Evolutionary conservation across 2,113 vertebrate species (phyloP).

Genomic region (Pollimyrus isidori): DNA sequence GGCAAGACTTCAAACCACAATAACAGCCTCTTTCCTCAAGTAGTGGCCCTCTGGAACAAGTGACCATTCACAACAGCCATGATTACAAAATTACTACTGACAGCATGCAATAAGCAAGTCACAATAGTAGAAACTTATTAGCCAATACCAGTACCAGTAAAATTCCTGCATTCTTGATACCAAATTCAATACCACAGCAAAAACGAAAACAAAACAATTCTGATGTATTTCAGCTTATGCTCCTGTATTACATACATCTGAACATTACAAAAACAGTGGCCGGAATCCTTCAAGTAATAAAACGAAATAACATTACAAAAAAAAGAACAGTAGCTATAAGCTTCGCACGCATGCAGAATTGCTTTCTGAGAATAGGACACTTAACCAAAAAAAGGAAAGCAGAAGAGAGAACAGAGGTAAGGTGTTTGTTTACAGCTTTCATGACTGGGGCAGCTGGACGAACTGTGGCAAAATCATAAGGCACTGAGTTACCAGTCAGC

Average conservation of each 20-base stretch:
- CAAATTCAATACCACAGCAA: too few relatives aligned
- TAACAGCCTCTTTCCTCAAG: neutral
- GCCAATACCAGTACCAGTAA: too few relatives aligned
- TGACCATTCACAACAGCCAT: neutral
- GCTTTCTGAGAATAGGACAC: neutral
- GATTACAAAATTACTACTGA: neutral
- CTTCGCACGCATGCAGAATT: neutral
- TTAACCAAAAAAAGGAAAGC: neutral
- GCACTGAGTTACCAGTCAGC: neutral
- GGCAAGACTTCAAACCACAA: neutral
- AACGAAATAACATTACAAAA: neutral
- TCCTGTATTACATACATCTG: neutral
- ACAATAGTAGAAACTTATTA: too few relatives aligned
- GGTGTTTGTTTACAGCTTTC: neutral
- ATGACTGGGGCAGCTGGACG: neutral
- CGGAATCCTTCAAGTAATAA: too few relatives aligned
- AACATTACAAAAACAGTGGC: too few relatives aligned
- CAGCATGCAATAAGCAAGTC: too few relatives aligned
- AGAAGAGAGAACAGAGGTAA: neutral
- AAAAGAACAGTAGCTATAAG: neutral
- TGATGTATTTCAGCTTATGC: neutral
- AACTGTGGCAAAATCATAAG: neutral
- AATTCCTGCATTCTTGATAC: too few relatives aligned
- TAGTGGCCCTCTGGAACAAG: neutral
- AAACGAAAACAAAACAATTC: too few relatives aligned